Conservation (phyloP, 2,113 vertebrate species). For the Paramormyrops kingsleyae region DNA sequence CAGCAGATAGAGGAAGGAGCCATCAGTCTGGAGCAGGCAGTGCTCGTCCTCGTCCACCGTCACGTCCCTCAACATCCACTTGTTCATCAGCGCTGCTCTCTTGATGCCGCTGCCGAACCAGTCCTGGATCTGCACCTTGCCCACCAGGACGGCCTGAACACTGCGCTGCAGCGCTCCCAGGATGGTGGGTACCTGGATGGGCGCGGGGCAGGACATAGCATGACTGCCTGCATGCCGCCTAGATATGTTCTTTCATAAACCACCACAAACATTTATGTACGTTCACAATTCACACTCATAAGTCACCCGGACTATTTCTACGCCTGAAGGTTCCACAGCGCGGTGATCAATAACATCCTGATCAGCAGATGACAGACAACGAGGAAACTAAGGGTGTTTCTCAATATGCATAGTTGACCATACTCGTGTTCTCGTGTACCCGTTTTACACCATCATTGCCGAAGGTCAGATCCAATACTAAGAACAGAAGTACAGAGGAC, state of each 20-base stretch:
- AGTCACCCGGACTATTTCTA: not conserved
- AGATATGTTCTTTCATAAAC: not conserved
- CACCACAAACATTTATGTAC: not conserved
- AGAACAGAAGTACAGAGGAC: not conserved
- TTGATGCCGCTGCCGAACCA: conserved; percentile 99
- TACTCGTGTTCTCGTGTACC: not conserved
- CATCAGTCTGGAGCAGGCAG: conserved; percentile 93
- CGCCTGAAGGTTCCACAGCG: not conserved
- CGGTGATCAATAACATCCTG: not conserved
- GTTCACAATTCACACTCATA: not conserved
- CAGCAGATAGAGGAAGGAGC: conserved; percentile 93
- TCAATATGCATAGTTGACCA: not conserved
- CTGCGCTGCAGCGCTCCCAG: conserved; percentile 93
- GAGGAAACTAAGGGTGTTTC: not conserved
- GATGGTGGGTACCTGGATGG: conserved; percentile 86
- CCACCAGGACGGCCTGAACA: conserved; percentile 94
- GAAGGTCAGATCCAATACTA: not conserved
- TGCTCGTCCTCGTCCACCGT: conserved; percentile 89
- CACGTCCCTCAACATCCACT: conserved; percentile 90
- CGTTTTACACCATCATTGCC: not conserved
- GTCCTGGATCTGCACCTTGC: conserved; percentile 98
- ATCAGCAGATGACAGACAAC: not conserved
- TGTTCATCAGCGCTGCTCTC: conserved; percentile 94
- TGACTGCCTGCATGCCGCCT: not conserved
- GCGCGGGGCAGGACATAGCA: conserved; percentile 17